phyloP scores from a whole-genome alignment of 1,140 invertebrate species.

The Bombus affinis region DNA sequence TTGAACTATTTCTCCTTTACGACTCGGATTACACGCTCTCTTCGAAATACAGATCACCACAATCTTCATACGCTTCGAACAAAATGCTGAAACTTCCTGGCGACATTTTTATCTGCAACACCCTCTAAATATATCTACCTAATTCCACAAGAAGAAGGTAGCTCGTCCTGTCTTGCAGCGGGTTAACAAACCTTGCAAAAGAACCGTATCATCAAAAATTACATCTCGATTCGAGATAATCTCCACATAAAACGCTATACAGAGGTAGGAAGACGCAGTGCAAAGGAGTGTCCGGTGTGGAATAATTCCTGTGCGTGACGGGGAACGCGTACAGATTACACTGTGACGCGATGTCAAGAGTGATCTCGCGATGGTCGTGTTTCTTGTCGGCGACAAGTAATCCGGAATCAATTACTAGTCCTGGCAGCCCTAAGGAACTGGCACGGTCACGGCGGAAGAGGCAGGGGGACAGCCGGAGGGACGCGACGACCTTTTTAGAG shows the following conservation, averaged over 20 bases:
- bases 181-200: too few relatives aligned
- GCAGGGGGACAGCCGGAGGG: conserved; percentile 7
- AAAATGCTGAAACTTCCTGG: neutral
- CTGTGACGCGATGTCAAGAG: conserved; percentile 58
- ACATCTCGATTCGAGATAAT: neutral
- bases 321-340: conserved; percentile 48
- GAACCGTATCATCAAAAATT: conserved; percentile 10
- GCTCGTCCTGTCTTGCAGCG: neutral
- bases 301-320: conserved; percentile 20
- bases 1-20: neutral
- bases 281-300: too few relatives aligned
- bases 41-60: too few relatives aligned
- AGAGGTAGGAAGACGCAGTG: too few relatives aligned
- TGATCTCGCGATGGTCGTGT: conserved; percentile 56
- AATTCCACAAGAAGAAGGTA: too few relatives aligned
- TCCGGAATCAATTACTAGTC: conserved; percentile 77
- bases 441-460: conserved; percentile 36
- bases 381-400: conserved; percentile 69
- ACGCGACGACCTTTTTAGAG: conserved; percentile 68
- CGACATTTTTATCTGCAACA: neutral
- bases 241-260: neutral
- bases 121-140: neutral
- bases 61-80: neutral
- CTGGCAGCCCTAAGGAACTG: conserved; percentile 69
- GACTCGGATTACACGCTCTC: neutral